These are phyloP conservation scores for Synergus gifuensis DNA, from an alignment of 2,888 invertebrate genomes.

Conservation along the genomic window DNA sequence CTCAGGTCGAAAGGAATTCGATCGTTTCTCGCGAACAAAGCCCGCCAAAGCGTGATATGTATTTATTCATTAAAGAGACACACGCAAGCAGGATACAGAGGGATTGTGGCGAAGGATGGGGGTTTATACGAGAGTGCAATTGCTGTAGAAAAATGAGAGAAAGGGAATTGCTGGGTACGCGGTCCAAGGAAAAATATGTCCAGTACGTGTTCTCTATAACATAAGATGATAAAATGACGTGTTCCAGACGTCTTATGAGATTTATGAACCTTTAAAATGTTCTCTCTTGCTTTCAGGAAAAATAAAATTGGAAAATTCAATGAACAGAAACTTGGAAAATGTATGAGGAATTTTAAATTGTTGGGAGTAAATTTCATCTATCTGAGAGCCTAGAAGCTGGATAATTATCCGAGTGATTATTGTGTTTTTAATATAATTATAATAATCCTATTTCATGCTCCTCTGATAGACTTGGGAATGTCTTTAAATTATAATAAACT, in stretches of 20 bases:
- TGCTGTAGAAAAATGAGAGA: conserved; percentile 55
- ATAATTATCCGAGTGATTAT: neutral
- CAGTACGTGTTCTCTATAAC: conserved; percentile 5
- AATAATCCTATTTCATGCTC: neutral
- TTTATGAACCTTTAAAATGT: conserved; percentile 4
- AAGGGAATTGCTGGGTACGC: conserved; percentile 48
- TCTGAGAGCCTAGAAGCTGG: neutral
- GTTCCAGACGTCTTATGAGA: conserved; percentile 15
- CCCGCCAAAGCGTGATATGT: conserved; percentile 44
- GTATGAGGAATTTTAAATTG: conserved; percentile 9
- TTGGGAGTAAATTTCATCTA: neutral
- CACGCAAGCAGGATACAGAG: neutral
- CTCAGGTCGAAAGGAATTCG: conserved; percentile 55
- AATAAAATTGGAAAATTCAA: too few species aligned
- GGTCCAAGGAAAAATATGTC: conserved; percentile 47
- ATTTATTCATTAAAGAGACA: conserved; percentile 38
- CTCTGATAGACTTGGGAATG: conserved; percentile 8
- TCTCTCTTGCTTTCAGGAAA: neutral
- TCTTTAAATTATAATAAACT: conserved; percentile 50
- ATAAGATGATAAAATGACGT: conserved; percentile 24
- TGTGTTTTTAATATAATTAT: neutral
- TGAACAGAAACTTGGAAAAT: too few species aligned
- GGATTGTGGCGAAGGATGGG: neutral
- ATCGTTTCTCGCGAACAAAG: conserved; percentile 56
- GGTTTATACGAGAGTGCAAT: conserved; percentile 47